A percentile compares a stretch with the other conserved stretches of the same genome.
These are phyloP conservation scores for Lophotis ruficrista DNA, from an alignment of 2,113 vertebrate species.

Conservation along the genomic window DNA sequence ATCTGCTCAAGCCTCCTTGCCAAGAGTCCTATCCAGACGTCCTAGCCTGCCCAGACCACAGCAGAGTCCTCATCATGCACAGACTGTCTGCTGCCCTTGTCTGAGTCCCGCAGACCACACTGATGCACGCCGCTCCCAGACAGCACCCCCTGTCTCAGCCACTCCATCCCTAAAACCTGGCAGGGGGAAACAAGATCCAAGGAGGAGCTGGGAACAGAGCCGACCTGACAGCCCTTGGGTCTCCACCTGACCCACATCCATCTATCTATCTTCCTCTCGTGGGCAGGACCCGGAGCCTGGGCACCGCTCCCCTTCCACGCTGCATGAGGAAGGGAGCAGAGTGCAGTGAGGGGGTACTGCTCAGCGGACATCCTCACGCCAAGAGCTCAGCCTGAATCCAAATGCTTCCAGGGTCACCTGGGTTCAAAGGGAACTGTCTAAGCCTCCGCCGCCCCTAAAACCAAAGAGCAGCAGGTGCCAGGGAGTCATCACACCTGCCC, in stretches of 20 bases:
- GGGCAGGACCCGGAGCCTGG: not conserved
- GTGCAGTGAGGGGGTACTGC: not conserved
- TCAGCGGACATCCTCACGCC: not conserved
- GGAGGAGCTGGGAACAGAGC: not conserved
- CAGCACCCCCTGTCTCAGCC: not conserved
- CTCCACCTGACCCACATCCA: not conserved
- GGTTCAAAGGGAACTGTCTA: not conserved
- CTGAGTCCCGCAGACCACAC: not conserved
- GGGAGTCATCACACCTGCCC: not conserved
- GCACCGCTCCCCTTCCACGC: accelerated
- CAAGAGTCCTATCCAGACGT: not conserved
- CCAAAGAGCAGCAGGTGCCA: not conserved
- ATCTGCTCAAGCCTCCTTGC: not conserved
- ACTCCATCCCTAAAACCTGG: not conserved
- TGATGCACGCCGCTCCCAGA: not conserved
- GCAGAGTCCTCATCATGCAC: not conserved
- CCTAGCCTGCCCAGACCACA: not conserved
- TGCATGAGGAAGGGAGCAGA: not conserved
- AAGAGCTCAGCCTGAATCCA: not conserved
- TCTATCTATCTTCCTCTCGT: not conserved
- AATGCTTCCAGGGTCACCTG: not conserved
- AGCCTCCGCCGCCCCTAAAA: not conserved
- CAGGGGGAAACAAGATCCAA: not conserved
- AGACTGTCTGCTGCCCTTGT: conserved; percentile 19
- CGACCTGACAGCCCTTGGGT: not conserved